Percentiles rank a stretch among this genome's conserved stretches.
Evolutionary conservation across 2,888 invertebrate genomes (phyloP).

Genomic region (Orchestes rusci): DNA sequence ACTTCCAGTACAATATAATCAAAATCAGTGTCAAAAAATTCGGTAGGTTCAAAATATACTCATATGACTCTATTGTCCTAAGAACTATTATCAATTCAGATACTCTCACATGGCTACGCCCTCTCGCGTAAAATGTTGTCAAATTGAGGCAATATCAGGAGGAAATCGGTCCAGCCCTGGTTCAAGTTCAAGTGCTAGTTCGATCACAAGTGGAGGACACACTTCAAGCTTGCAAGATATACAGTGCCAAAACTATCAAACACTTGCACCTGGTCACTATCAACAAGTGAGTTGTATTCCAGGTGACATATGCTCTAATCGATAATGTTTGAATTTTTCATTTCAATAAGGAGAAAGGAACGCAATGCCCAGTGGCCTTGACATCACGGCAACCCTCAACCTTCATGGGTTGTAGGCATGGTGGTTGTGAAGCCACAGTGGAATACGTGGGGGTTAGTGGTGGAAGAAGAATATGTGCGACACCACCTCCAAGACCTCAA

Average conservation of each 20-base stretch:
- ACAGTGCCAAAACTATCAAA: constrained; percentile 41
- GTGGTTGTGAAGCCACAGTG: constrained; percentile 45
- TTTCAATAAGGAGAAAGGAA: constrained; percentile 40
- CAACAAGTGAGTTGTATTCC: constrained; percentile 25
- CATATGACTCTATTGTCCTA: not conserved
- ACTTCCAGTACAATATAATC: constrained; percentile 45
- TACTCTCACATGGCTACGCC: constrained; percentile 38
- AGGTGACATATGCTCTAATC: not conserved
- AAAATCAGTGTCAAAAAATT: constrained; percentile 42
- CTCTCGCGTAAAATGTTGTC: constrained; percentile 41
- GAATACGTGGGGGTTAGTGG: constrained; percentile 60
- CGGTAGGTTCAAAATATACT: constrained; percentile 26
- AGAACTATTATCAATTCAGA: constrained; percentile 5
- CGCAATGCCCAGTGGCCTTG: constrained; percentile 38
- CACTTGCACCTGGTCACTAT: constrained; percentile 10
- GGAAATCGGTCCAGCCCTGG: constrained; percentile 44
- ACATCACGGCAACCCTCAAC: constrained; percentile 32
- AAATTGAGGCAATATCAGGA: constrained; percentile 34
- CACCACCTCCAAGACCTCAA: constrained; percentile 37
- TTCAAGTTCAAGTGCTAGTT: constrained; percentile 46
- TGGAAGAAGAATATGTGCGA: constrained; percentile 49
- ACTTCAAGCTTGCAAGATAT: constrained; percentile 35
- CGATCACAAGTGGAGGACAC: constrained; percentile 41
- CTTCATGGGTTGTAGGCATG: constrained; percentile 40
- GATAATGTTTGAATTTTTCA: not conserved